A percentile compares a stretch with the other conserved stretches of the same genome.
Conservation (phyloP, 2,797 vertebrate species). For the Ctenopoma kingsleyae region DNA sequence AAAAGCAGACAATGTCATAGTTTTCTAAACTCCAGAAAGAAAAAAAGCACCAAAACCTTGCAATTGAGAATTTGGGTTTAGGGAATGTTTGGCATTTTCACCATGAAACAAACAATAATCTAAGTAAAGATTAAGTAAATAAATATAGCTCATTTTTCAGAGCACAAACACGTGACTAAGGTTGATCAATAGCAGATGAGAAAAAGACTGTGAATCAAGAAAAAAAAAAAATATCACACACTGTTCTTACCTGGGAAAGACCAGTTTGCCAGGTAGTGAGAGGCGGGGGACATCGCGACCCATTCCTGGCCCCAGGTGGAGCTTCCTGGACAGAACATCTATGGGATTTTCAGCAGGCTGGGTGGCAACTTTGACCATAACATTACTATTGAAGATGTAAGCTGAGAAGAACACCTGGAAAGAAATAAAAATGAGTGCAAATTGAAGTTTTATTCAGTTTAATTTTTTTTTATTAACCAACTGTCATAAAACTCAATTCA, state of each 20-base stretch:
- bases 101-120: neutral
- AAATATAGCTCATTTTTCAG: neutral
- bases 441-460: neutral
- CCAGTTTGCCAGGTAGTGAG: constrained; percentile 97
- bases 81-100: too few species aligned
- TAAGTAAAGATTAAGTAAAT: neutral
- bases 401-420: constrained; percentile 98
- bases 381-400: constrained; percentile 99
- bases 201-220: neutral
- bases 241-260: constrained; percentile 93
- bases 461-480: neutral
- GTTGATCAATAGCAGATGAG: neutral
- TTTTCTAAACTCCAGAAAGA: too few species aligned
- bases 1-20: too few species aligned
- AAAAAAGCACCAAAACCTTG: too few species aligned
- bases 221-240: neutral
- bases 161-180: neutral
- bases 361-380: constrained; percentile 99
- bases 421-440: neutral
- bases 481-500: neutral
- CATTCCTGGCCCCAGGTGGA: constrained; percentile 95
- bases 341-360: constrained; percentile 98
- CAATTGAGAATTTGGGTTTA: too few species aligned
- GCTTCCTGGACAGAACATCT: constrained; percentile 96
- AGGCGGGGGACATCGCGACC: constrained; percentile 96